Base-by-base conservation (phyloP, 2,113 vertebrate genomes). In the Urocynchramus pylzowi region DNA sequence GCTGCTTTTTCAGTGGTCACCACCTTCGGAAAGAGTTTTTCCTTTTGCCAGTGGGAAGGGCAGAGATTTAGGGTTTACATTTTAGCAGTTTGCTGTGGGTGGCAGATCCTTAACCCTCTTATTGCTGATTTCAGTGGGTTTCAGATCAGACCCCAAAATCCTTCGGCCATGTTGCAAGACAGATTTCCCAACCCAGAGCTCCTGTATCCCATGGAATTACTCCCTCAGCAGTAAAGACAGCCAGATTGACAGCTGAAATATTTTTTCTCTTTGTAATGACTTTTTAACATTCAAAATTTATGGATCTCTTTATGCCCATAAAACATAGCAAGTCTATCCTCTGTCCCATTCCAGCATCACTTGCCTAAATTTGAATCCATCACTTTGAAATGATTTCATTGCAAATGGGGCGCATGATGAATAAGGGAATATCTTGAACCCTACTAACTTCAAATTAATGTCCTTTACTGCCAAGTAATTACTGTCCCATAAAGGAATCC, bases 391-490 rank as follows among this genome's bases (percentile, higher is more conserved):
- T 78, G 3, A 54, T 93, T 75, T 90, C 68, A 22, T 45, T 92
- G 88, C 56, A 89, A 90, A 94, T 39, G 77, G 93, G 90, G 68
- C 74, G 64, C 54, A 19, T 2, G 16, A 47, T 37, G 68, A 88
- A 81, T 60, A 94, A 95, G 84, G 83, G 45, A 90, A 39, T 53
- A 71, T 84, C 73, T 84, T 89, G 88, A 96, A 94, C 83, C 80
- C 83, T 87, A 11, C 41, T 15, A 78, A 61, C 80, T 90, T 95
- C 45, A 89, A 79, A 89, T 71, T 37, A 71, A 81, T 65, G 64
- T 45, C 73, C 86, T 82, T 90, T 71, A 30, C 79, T 79, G 69
- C 73, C 50, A n/a, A 84, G 41, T 90, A 97, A 96, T 96, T 96
- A 78, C 85, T 69, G 90, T 77, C 92, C 91, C 96, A 93, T 71